A percentile compares a stretch with the other conserved stretches of the same genome.
Evolutionary conservation across 2,888 invertebrate species (phyloP).

Genomic region (Heterodera filipjevi): DNA sequence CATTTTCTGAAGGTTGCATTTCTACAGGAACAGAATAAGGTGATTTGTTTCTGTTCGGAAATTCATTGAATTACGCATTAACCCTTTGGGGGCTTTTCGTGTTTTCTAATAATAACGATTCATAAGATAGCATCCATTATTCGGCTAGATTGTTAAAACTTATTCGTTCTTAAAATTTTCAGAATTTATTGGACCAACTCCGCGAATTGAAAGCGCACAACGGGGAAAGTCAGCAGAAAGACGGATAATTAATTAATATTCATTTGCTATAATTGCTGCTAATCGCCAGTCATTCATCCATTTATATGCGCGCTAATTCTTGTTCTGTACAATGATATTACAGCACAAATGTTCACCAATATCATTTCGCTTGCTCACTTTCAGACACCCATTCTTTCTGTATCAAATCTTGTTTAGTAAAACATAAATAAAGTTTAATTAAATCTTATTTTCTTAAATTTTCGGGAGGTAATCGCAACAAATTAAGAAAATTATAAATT

Average conservation of each 20-base stretch:
- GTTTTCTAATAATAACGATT: too few species aligned
- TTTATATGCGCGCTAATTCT: background rate
- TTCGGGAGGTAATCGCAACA: background rate
- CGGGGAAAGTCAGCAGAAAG: background rate
- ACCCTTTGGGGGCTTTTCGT: background rate
- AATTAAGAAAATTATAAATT: background rate
- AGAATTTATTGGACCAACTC: background rate
- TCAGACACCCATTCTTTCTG: background rate
- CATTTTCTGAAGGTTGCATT: background rate
- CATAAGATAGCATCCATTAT: too few species aligned
- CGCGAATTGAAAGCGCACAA: background rate
- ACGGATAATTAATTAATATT: background rate
- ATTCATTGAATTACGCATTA: too few species aligned
- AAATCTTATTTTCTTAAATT: background rate
- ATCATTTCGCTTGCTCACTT: conserved; percentile 7
- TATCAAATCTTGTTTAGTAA: background rate
- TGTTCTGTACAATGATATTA: conserved; percentile 9
- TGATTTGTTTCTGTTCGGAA: background rate
- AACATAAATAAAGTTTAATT: background rate
- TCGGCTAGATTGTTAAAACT: too few species aligned
- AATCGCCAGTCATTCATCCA: background rate
- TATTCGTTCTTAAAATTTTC: too few species aligned
- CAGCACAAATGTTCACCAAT: background rate
- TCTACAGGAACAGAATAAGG: conserved; percentile 8
- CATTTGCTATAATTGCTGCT: background rate